Evolutionary conservation across 1,140 invertebrate species (phyloP).

Genomic region (Aricia agestis): DNA sequence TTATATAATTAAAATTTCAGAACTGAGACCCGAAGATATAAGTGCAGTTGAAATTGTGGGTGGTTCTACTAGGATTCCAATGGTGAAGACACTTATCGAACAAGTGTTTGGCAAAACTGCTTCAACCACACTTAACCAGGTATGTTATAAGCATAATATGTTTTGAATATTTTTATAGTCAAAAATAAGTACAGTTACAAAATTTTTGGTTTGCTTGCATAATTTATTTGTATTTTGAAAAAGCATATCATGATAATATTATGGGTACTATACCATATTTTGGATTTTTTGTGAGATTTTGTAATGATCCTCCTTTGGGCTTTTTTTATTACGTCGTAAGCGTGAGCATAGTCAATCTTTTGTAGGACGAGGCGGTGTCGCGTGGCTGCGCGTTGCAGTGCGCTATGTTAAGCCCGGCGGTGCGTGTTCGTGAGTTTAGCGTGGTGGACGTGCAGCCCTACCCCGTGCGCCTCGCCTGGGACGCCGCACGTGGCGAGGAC

Average conservation of each 20-base stretch:
- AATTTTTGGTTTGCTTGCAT: no score
- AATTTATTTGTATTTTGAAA: no score
- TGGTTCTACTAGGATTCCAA: slow-evolving; percentile 95
- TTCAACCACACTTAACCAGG: slow-evolving; percentile 94
- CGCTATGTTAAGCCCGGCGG: slow-evolving; percentile 97
- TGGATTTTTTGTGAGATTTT: no score
- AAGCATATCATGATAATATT: no score
- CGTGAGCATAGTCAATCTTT: no score
- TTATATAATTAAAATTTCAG: slow-evolving; percentile 62
- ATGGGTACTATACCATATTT: no score
- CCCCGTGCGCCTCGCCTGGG: slow-evolving; percentile 91
- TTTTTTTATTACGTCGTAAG: no score
- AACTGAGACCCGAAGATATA: slow-evolving; percentile 90
- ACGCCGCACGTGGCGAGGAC: slow-evolving; percentile 83
- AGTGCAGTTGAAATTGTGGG: slow-evolving; percentile 97
- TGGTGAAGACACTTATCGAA: slow-evolving; percentile 92
- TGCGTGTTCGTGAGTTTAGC: slow-evolving; percentile 95
- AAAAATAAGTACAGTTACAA: no score
- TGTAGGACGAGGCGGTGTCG: slow-evolving; percentile 96
- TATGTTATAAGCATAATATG: slow-evolving; percentile 27
- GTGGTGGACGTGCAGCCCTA: slow-evolving; percentile 96
- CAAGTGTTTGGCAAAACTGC: slow-evolving; percentile 90
- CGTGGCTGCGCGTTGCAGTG: slow-evolving; percentile 97
- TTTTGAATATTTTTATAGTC: slow-evolving; percentile 14
- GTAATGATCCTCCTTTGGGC: no score